phyloP scores from a whole-genome alignment of 2,797 vertebrate species.

The Zalophus californianus region DNA sequence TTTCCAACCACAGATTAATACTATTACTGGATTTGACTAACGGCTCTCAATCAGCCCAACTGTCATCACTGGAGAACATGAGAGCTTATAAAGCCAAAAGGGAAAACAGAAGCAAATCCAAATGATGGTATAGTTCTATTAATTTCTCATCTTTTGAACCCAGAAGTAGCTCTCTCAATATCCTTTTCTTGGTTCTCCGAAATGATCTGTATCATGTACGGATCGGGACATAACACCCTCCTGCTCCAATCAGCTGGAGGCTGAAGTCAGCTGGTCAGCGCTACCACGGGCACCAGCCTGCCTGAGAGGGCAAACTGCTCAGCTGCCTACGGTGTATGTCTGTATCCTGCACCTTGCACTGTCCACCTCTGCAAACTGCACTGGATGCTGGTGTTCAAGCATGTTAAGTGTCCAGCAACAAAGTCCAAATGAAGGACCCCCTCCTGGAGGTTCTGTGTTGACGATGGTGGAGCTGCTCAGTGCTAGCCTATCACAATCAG shows the following conservation, averaged over 20 bases:
- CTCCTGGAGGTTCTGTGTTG: not conserved
- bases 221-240: not conserved
- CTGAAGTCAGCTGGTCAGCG: not conserved
- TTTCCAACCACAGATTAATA: conserved; percentile 90
- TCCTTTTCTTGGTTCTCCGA: not conserved
- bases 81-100: conserved; percentile 70
- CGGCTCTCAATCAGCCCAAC: conserved; percentile 89
- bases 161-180: not conserved
- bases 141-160: conserved; percentile 56
- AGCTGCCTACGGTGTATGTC: not conserved
- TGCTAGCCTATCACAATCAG: not conserved
- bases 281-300: not conserved
- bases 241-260: not conserved
- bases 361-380: not conserved
- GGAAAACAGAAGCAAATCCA: conserved; percentile 73
- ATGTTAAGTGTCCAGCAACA: not conserved
- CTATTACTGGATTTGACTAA: conserved; percentile 90
- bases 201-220: not conserved
- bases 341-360: not conserved
- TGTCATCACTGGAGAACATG: conserved; percentile 84
- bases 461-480: not conserved
- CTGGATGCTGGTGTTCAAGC: not conserved
- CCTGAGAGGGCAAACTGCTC: not conserved
- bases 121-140: conserved; percentile 25
- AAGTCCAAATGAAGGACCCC: not conserved